Evolutionary conservation across 1,140 invertebrate species (phyloP), one percentile per base, ranked within the genome.

Genomic region (Bombus ignitus): DNA sequence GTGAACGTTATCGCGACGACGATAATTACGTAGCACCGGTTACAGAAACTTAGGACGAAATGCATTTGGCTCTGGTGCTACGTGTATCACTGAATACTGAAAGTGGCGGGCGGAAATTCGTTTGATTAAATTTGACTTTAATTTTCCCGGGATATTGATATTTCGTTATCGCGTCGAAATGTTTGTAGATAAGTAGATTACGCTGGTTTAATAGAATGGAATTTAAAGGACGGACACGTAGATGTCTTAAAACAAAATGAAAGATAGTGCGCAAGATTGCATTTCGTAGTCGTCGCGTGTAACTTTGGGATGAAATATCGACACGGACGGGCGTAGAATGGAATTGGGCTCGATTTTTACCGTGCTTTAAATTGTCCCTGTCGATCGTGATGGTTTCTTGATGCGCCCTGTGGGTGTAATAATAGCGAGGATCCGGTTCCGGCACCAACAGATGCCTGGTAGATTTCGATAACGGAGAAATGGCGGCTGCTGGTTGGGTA

Each of bases 391-490:
- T 96, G 35, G 96, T 96, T 82, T 96, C 96, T 92, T 97, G 96
- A 93, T 96, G 96, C 42, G 94, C 94, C 78, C 95, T 95, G 87
- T 95, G 94, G 37, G 97, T 97, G 91, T 97, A 97, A 94, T 97
- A 97, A 93, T 96, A 97, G 87, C 97, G 96, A 39, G 96, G 94
- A 92, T 97, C 97, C 82, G 97, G 97, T 85, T 97, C 97, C 39
- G 97, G 97, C 81, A 97, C 96, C 80, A 97, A 95, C 71, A 97
- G 96, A 95, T 98, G 98, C 94, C 97, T 96, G 28, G 97, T 98
- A 62, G 97, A 98, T 95, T 98, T 98, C 12, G 97, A 97, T 78
- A 97, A 93, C 59, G 97, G 97, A 10, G 97, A 97, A 89, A 97
- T 96, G 62, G 96, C 96, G 89, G 97, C 97, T 79, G 97, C 97